Evolutionary conservation across 2,888 invertebrate genomes (phyloP).

Genomic region (Leptopilina syphax): DNA sequence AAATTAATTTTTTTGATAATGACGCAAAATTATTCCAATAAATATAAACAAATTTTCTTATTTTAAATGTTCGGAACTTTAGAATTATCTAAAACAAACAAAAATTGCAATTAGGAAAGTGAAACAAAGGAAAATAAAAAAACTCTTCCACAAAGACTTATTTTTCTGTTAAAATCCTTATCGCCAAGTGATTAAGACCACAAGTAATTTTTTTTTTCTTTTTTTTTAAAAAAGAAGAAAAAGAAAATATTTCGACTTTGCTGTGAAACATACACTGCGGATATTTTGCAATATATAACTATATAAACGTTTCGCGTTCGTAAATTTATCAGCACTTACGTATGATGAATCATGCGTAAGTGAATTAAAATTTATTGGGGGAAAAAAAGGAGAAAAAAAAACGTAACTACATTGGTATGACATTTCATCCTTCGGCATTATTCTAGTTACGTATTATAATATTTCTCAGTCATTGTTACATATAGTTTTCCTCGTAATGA

Average conservation of each 20-base stretch:
- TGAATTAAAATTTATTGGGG: constrained; percentile 46
- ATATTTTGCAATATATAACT: constrained; percentile 53
- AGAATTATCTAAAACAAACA: too few relatives aligned
- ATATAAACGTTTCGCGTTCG: constrained; percentile 43
- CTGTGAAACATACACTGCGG: constrained; percentile 54
- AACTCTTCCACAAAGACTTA: background rate
- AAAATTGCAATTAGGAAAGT: too few relatives aligned
- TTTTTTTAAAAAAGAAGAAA: constrained; percentile 43
- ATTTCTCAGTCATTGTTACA: constrained; percentile 34
- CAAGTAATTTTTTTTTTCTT: constrained; percentile 53
- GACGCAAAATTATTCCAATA: too few relatives aligned
- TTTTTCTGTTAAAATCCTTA: background rate
- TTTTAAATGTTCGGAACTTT: too few relatives aligned
- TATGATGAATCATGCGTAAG: constrained; percentile 53
- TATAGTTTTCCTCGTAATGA: constrained; percentile 30
- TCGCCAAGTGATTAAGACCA: constrained; percentile 54
- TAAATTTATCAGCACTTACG: constrained; percentile 31
- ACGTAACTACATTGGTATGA: constrained; percentile 52
- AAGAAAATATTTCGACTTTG: constrained; percentile 58
- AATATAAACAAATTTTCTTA: too few relatives aligned
- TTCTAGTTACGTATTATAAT: constrained; percentile 32
- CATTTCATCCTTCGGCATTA: constrained; percentile 49
- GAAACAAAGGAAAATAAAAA: too few relatives aligned
- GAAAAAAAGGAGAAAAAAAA: background rate
- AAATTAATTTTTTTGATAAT: too few relatives aligned